These are phyloP conservation scores for Folsomia candida DNA, from an alignment of 2,888 invertebrate genomes.

Conservation along the genomic window DNA sequence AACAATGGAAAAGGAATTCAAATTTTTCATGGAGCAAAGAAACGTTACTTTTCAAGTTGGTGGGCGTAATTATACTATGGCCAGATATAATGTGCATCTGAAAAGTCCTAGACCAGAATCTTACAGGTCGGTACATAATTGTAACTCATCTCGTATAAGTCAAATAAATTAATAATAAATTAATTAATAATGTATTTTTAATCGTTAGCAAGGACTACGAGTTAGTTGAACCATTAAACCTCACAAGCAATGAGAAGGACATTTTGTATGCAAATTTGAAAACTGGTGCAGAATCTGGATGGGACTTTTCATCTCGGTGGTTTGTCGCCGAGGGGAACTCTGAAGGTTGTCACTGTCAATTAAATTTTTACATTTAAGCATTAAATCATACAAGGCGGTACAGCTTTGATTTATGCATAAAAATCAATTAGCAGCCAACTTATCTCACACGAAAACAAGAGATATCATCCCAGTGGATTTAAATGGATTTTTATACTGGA, in stretches of 20 bases:
- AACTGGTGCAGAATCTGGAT: slow-evolving; percentile 89
- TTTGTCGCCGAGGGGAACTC: slow-evolving; percentile 64
- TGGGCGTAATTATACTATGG: slow-evolving; percentile 65
- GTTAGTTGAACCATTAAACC: slow-evolving; percentile 70
- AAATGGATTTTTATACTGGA: slow-evolving; percentile 72
- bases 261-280: slow-evolving; percentile 77
- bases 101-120: slow-evolving; percentile 86
- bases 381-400: no score
- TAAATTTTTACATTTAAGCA: no score
- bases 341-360: not conserved
- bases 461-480: slow-evolving; percentile 76
- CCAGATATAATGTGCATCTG: slow-evolving; percentile 72
- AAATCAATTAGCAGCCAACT: slow-evolving; percentile 62
- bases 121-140: slow-evolving; percentile 63
- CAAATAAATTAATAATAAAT: not conserved
- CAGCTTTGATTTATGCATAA: no score
- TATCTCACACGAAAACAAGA: slow-evolving; percentile 65
- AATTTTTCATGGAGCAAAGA: slow-evolving; percentile 52
- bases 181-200: not conserved
- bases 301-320: slow-evolving; percentile 94
- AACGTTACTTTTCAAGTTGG: slow-evolving; percentile 13
- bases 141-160: no score
- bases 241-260: slow-evolving; percentile 60
- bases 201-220: slow-evolving; percentile 62
- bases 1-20: slow-evolving; percentile 54